Evolutionary conservation across 2,797 vertebrate species (phyloP).

Genomic region (Stomatorhinus walkeri): DNA sequence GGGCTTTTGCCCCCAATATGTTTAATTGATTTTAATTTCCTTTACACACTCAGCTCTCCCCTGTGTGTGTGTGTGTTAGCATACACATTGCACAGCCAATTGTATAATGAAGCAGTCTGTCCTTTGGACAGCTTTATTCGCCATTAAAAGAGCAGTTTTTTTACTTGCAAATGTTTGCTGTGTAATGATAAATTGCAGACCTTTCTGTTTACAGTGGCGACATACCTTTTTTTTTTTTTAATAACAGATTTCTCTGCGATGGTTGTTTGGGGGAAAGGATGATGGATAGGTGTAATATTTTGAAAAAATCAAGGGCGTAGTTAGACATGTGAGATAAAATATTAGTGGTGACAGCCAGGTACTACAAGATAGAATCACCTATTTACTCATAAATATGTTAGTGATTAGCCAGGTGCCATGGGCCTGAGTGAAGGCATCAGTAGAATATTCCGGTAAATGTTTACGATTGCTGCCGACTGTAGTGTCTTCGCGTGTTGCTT

Average conservation of each 20-base stretch:
- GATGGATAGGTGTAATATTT: conserved; percentile 1
- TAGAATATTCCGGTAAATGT: not conserved
- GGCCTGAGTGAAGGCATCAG: not conserved
- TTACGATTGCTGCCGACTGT: not conserved
- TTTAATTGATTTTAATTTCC: not conserved
- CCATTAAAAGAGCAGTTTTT: not conserved
- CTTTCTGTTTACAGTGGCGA: not conserved
- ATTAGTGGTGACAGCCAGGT: not conserved
- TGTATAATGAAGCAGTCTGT: not conserved
- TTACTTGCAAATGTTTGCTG: not conserved
- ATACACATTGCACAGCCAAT: not conserved
- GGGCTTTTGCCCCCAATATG: conserved; percentile 20
- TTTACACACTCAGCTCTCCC: not conserved
- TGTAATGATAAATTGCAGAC: not conserved
- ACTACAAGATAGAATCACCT: not conserved
- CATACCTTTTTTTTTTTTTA: not conserved
- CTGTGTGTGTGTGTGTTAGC: not conserved
- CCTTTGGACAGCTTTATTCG: not conserved
- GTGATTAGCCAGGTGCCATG: not conserved
- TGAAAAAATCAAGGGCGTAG: not conserved
- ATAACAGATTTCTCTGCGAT: not conserved
- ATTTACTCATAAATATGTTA: not conserved
- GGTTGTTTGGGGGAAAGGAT: not conserved
- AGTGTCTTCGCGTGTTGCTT: not conserved
- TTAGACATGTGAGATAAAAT: not conserved